Evolutionary conservation across 2,888 invertebrate genomes (phyloP).

Genomic region (Netelia melanura): DNA sequence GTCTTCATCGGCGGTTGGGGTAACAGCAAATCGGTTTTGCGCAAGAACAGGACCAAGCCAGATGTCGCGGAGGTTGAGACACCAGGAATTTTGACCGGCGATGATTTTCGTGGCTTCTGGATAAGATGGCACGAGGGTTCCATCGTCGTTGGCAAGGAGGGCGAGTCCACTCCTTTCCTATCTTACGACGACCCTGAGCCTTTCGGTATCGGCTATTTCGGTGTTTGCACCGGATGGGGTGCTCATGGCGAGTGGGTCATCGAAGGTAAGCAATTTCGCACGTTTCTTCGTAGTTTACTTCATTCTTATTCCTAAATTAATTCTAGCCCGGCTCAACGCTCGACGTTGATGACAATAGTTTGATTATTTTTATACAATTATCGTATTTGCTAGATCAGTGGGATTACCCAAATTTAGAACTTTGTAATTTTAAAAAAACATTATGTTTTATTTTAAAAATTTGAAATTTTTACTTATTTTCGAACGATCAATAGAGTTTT

Average conservation of each 20-base stretch:
- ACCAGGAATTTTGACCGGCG: slow-evolving; percentile 89
- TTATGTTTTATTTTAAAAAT: too few relatives aligned
- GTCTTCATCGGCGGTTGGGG: slow-evolving; percentile 96
- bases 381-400: too few relatives aligned
- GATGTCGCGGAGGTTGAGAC: slow-evolving; percentile 90
- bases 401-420: too few relatives aligned
- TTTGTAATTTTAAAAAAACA: too few relatives aligned
- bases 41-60: slow-evolving; percentile 91
- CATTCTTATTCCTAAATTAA: too few relatives aligned
- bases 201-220: slow-evolving; percentile 90
- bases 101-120: slow-evolving; percentile 94
- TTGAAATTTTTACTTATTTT: too few relatives aligned
- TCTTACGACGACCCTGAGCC: slow-evolving; percentile 90
- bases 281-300: background rate
- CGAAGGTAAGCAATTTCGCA: slow-evolving; percentile 87
- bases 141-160: slow-evolving; percentile 90
- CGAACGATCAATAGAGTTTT: too few relatives aligned
- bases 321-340: too few relatives aligned
- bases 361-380: too few relatives aligned
- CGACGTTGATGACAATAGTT: too few relatives aligned
- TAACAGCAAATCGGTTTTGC: slow-evolving; percentile 93
- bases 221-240: slow-evolving; percentile 95
- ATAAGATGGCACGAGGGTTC: slow-evolving; percentile 85
- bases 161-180: slow-evolving; percentile 90
- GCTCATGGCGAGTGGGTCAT: slow-evolving; percentile 93